A percentile compares a stretch with the other conserved stretches of the same genome.
These are phyloP conservation scores for Synanthedon vespiformis DNA, from an alignment of 2,888 invertebrate genomes.

Conservation along the genomic window DNA sequence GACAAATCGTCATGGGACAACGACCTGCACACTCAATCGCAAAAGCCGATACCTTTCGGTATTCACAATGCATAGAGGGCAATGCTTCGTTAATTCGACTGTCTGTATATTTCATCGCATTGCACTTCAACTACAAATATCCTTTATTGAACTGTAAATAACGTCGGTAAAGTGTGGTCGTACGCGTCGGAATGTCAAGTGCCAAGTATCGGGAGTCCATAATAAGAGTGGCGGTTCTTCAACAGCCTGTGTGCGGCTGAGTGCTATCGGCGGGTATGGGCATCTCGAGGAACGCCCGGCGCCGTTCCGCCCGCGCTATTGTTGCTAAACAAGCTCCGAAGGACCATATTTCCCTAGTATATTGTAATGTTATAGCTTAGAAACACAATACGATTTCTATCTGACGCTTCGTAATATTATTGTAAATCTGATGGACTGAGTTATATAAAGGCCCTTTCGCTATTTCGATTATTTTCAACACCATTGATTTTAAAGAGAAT, in stretches of 20 bases:
- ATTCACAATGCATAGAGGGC: not conserved
- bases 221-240: not conserved
- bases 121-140: not conserved
- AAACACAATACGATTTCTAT: not conserved
- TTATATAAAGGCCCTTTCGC: not conserved
- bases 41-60: not conserved
- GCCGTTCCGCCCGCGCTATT: slow-evolving; percentile 20
- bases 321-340: slow-evolving; percentile 11
- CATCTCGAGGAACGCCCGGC: slow-evolving; percentile 16
- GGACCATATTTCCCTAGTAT: not conserved
- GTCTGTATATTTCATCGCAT: not conserved
- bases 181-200: slow-evolving; percentile 5
- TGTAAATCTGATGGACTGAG: not conserved
- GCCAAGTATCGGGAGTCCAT: slow-evolving; percentile 1
- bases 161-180: not conserved
- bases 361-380: not conserved
- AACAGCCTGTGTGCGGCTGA: slow-evolving; percentile 13
- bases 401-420: not conserved
- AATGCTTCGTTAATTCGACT: not conserved
- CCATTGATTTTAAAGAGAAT: no score
- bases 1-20: not conserved
- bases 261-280: slow-evolving; percentile 26
- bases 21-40: not conserved
- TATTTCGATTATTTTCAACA: not conserved
- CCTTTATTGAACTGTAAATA: not conserved